Base-by-base conservation (phyloP, 1,140 invertebrate genomes). In the Bombus affinis region DNA sequence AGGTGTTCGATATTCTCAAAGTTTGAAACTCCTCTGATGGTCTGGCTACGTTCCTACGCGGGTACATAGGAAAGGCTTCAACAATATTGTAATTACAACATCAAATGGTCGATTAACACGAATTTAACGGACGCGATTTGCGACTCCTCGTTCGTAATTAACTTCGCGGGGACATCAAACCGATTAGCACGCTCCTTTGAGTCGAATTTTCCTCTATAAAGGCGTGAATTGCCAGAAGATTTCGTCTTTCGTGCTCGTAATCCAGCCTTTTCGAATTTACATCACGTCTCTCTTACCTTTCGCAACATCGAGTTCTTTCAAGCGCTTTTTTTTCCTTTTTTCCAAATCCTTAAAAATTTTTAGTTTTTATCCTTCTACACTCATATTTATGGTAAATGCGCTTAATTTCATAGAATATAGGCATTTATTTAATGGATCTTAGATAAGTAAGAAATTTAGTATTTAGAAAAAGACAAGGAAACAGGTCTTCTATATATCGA, bases 21-120 rank as follows among this genome's bases (percentile, higher is more conserved):
- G 65, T 77, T 65, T 28, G 42, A 37, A 86, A 77, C 57, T 78
- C 47, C 18, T 53, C 18, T 53, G 47, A 53, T 53, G 37, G 42
- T 65, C 37, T 18, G 59, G 2, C 80, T 28, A 28, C 28, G 15
- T 13, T 57, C 59, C 71, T 71, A 62, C 73, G n/a, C 39, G 10
- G 44, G 1, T 32, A 57, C 10, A 72, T 35, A 10, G 32, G 22
- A 44, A 32, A 39, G 82, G 70, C 25, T 57, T 66, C 83, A 47
- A 72, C 70, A 65, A 87, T 89, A 87, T 89, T 84, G 85, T 84
- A 89, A 88, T 88, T 88, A 81, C 87, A 72, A 79, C 62, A 87
- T 89, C 85, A 89, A 90, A 88, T 89, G 89, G 73, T 85, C 86
- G 82, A 81, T 85, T 89, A 89, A 90, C 86, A 68, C 59, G 82